Evolutionary conservation across 2,888 invertebrate species (phyloP), one percentile per base, ranked within the genome.

Genomic region (Melanostoma scalare): DNA sequence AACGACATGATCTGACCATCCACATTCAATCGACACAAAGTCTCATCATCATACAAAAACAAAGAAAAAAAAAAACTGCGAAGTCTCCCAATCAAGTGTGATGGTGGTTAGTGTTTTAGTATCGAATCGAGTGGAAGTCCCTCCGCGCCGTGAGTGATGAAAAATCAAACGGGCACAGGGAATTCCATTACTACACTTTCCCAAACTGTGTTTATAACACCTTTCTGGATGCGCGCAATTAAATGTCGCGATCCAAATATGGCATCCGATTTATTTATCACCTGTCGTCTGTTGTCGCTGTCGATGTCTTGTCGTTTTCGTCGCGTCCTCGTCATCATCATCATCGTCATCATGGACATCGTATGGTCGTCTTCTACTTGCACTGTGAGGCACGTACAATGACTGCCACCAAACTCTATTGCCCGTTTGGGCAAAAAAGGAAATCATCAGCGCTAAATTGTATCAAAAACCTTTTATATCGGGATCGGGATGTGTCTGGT

Each of bases 251-350:
- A 69, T 65, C 85, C 82, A 65, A 82, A 73, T 85, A 80, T 85
- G 86, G 85, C 78, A 88, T 89, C 88, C 90, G 89, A 90, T 90
- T 90, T 90, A 90, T 90, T 90, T 90, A 88, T 88, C 87, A 87
- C 87, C 87, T 88, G 88, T 86, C 80, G 72, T 48, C 81, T 82
- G 68, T 69, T 85, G 86, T 84, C 69, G 61, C 72, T 77, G 76
- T 85, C 84, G 85, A 82, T 85, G 87, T 86, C 86, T 85, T 85
- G 63, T 63, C 50, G 48, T 63, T 50, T 20, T 2, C n/a, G 35
- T 35, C 36, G 4, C 75, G 75, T 46, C 50, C 53, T 74, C 63
- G 44, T 71, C 73, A 38, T 40, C 40, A 52, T 55, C 61, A 2
- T 79, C 77, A 53, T 85, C 77, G 40, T 74, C 73, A 58, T 75